Conservation (phyloP, 2,113 vertebrate species). For the Dicrurus megarhynchus region DNA sequence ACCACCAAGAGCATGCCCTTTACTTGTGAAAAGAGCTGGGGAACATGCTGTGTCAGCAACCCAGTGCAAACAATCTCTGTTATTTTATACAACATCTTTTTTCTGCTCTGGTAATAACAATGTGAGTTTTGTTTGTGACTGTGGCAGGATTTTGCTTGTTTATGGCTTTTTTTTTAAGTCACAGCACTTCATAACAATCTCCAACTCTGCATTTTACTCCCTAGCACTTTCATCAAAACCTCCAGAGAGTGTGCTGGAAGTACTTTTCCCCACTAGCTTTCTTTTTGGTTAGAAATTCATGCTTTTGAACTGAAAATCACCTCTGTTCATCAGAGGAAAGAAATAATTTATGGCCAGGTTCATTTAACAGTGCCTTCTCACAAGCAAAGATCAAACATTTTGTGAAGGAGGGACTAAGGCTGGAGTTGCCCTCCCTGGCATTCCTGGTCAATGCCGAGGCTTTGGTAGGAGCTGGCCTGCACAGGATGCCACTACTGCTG, state of each 20-base stretch:
- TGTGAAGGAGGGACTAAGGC: background rate
- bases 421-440: background rate
- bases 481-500: background rate
- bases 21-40: background rate
- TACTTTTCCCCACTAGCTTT: background rate
- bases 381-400: background rate
- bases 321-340: background rate
- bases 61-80: background rate
- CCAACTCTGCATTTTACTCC: background rate
- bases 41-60: background rate
- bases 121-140: background rate
- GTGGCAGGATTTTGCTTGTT: background rate
- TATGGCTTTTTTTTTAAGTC: background rate
- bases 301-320: background rate
- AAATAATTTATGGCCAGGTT: background rate
- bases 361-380: background rate
- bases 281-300: constrained; percentile 5
- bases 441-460: background rate
- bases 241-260: background rate
- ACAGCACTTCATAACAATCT: background rate
- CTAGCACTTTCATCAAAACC: background rate
- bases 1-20: background rate
- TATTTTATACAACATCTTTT: background rate
- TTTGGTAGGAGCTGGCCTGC: background rate
- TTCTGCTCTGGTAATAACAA: background rate